Percentiles rank a stretch among this genome's conserved stretches.
phyloP scores from a whole-genome alignment of 2,888 invertebrate species.

The Hypselothyrea guttata region DNA sequence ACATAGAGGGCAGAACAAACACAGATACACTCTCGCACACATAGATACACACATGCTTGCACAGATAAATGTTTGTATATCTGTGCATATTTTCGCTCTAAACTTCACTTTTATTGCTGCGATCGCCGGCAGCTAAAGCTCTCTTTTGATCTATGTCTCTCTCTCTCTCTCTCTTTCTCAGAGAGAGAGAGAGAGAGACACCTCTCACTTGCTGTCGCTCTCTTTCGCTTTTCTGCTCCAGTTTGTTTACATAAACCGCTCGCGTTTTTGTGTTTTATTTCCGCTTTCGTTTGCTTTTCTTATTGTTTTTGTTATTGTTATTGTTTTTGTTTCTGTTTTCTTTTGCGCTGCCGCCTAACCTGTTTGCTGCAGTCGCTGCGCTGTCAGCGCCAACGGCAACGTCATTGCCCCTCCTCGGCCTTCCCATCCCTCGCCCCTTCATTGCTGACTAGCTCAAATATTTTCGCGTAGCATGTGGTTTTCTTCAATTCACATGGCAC shows the following conservation, averaged over 20 bases:
- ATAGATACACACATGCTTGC: no score
- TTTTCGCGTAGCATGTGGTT: conserved; percentile 72
- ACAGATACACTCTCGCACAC: neutral
- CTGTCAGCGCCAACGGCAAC: conserved; percentile 1
- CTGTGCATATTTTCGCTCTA: conserved; percentile 11
- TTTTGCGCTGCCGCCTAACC: conserved; percentile 38
- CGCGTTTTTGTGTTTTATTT: conserved; percentile 55
- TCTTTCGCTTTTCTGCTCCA: conserved; percentile 19
- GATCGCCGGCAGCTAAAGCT: conserved; percentile 22
- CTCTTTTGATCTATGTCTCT: neutral
- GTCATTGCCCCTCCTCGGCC: conserved; percentile 9
- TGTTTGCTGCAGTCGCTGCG: conserved; percentile 46
- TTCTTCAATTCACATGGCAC: conserved; percentile 60
- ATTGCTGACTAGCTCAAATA: no score
- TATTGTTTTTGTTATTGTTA: conserved; percentile 43
- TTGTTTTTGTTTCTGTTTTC: conserved; percentile 33
- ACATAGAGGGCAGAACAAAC: neutral
- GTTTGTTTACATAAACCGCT: conserved; percentile 69
- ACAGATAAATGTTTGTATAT: neutral
- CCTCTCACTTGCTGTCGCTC: neutral
- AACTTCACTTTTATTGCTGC: conserved; percentile 36
- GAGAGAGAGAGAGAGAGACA: no score
- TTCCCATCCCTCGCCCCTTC: neutral
- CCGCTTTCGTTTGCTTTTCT: conserved; percentile 48
- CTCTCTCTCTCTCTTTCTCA: conserved; percentile 7